A percentile compares a stretch with the other conserved stretches of the same genome.
These are phyloP conservation scores for Plodia interpunctella DNA, from an alignment of 1,140 invertebrate genomes.

Conservation along the genomic window DNA sequence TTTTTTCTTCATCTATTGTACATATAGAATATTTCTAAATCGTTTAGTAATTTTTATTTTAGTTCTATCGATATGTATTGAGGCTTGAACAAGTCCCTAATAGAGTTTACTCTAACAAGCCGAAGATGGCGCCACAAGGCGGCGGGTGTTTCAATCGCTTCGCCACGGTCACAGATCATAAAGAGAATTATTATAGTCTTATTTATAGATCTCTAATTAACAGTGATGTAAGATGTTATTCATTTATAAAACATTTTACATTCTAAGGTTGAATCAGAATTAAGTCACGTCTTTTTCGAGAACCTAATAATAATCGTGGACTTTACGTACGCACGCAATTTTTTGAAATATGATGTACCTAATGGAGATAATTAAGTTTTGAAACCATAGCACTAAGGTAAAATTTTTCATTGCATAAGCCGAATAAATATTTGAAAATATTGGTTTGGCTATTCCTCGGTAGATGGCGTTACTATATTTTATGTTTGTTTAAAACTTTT, in stretches of 20 bases:
- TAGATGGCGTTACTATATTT: slow-evolving; percentile 48
- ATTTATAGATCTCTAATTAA: slow-evolving; percentile 32
- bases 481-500: too few species aligned
- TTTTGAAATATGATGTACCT: too few species aligned
- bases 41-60: too few species aligned
- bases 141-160: slow-evolving; percentile 34
- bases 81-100: slow-evolving; percentile 8
- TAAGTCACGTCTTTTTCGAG: slow-evolving; percentile 1
- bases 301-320: neutral
- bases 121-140: slow-evolving; percentile 57
- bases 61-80: slow-evolving; percentile 5
- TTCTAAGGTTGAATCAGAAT: slow-evolving; percentile 10
- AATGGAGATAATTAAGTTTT: too few species aligned
- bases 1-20: too few species aligned
- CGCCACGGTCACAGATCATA: slow-evolving; percentile 48
- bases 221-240: slow-evolving; percentile 46
- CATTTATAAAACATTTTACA: slow-evolving; percentile 19
- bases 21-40: too few species aligned
- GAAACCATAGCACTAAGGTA: too few species aligned
- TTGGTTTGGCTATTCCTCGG: slow-evolving; percentile 35
- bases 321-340: too few species aligned
- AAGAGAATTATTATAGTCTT: slow-evolving; percentile 39
- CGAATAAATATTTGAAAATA: neutral
- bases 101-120: slow-evolving; percentile 29
- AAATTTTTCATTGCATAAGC: too few species aligned